These are phyloP conservation scores for Odocoileus virginianus DNA, from an alignment of 2,113 vertebrate genomes.

Conservation along the genomic window DNA sequence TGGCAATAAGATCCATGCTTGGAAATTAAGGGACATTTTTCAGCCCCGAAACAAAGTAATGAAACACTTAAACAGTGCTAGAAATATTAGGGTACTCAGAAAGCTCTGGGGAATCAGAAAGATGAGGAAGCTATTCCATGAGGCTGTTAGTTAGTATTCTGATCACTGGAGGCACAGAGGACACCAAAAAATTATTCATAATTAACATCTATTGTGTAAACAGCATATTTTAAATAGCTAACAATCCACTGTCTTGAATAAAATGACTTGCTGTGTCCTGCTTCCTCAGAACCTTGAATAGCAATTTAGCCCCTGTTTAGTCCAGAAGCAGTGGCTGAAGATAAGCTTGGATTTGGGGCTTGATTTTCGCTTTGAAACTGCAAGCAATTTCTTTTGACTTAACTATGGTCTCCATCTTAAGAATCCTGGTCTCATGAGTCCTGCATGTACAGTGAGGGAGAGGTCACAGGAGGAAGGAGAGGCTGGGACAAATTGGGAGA, in stretches of 20 bases:
- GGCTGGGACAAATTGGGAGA: not conserved
- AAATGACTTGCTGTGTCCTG: accelerated
- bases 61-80: not conserved
- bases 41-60: constrained; percentile 55
- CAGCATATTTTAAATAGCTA: not conserved
- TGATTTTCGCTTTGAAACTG: not conserved
- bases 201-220: not conserved
- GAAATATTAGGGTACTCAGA: not conserved
- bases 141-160: not conserved
- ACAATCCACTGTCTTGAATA: not conserved
- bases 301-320: not conserved
- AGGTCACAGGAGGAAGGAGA: not conserved
- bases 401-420: not conserved
- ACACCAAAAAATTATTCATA: not conserved
- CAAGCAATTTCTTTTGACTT: accelerated
- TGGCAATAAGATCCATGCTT: constrained; percentile 26
- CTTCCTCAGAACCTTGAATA: not conserved
- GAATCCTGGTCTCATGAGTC: not conserved
- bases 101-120: not conserved
- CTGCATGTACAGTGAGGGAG: not conserved
- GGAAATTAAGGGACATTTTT: constrained; percentile 57
- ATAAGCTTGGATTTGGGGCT: too few species aligned
- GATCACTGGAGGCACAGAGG: not conserved
- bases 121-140: accelerated
- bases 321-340: not conserved